A percentile compares a stretch with the other conserved stretches of the same genome.
Evolutionary conservation across 2,113 vertebrate genomes (phyloP).

Genomic region (Mormyrus lacerda): DNA sequence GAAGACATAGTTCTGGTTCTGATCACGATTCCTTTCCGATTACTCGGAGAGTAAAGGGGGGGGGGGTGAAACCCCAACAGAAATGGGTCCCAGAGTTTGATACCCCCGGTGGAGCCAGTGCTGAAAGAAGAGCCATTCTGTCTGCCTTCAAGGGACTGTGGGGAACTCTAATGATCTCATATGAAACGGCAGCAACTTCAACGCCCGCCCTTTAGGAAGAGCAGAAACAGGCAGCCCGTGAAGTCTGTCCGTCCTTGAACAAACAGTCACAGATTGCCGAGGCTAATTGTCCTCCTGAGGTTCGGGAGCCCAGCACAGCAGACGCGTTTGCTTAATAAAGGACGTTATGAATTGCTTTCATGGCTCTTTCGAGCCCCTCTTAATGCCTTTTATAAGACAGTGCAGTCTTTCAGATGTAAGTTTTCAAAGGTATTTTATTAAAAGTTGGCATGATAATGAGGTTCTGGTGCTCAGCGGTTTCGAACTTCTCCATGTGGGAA

Average conservation of each 20-base stretch:
- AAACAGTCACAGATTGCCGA: constrained; percentile 17
- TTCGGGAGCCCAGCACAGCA: neutral
- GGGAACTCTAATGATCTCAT: neutral
- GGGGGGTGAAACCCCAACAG: neutral
- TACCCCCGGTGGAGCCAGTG: neutral
- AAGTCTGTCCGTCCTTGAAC: neutral
- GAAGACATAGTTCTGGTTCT: neutral
- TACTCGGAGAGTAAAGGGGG: neutral
- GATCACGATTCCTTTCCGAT: neutral
- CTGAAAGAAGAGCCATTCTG: neutral
- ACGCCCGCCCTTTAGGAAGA: neutral
- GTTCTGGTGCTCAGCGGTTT: neutral
- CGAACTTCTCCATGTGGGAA: neutral
- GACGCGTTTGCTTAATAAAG: neutral
- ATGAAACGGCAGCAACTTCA: neutral
- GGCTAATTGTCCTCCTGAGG: constrained; percentile 22
- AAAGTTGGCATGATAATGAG: neutral
- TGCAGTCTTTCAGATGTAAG: neutral
- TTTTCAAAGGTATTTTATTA: neutral
- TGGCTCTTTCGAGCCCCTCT: neutral
- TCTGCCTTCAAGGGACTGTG: neutral
- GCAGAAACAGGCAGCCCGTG: neutral
- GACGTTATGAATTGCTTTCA: neutral
- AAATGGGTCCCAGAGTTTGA: neutral
- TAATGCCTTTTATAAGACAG: constrained; percentile 1